A percentile compares a stretch with the other conserved stretches of the same genome.
Evolutionary conservation across 2,113 vertebrate species (phyloP).

Genomic region (Malurus cyaneus): DNA sequence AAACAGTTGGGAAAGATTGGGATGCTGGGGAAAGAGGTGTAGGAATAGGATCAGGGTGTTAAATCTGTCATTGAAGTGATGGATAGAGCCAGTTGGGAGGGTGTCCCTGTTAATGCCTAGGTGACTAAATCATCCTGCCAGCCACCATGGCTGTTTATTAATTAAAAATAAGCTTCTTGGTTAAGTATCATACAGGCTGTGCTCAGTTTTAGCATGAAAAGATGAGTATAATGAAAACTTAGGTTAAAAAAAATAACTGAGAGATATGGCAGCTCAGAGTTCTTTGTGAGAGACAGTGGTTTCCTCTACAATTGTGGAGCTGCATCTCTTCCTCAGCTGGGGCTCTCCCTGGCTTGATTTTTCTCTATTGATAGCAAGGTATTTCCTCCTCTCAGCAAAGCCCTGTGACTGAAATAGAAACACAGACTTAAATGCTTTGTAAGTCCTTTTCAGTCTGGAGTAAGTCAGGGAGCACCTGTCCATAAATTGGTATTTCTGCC

Average conservation of each 20-base stretch:
- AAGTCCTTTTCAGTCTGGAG: not conserved
- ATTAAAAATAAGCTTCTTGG: not conserved
- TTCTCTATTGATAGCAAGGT: not conserved
- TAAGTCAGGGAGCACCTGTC: not conserved
- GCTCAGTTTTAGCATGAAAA: not conserved
- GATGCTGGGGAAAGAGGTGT: not conserved
- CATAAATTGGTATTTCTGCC: not conserved
- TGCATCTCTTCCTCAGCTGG: not conserved
- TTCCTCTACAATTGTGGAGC: not conserved
- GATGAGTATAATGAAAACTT: not conserved
- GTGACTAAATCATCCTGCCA: not conserved
- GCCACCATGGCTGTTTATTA: not conserved
- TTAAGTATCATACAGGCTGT: not conserved
- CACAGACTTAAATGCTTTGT: not conserved
- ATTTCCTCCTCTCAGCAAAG: not conserved
- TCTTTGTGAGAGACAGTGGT: not conserved
- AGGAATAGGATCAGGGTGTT: not conserved
- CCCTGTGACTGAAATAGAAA: not conserved
- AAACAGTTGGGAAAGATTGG: not conserved
- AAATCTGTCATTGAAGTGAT: not conserved
- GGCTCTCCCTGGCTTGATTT: not conserved
- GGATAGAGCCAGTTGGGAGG: not conserved
- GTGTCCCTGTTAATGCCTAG: not conserved
- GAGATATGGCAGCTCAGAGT: not conserved
- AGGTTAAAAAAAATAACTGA: not conserved